phyloP scores from a whole-genome alignment of 2,888 invertebrate genomes.

The Galeopsomyia nigrocyanea region DNA sequence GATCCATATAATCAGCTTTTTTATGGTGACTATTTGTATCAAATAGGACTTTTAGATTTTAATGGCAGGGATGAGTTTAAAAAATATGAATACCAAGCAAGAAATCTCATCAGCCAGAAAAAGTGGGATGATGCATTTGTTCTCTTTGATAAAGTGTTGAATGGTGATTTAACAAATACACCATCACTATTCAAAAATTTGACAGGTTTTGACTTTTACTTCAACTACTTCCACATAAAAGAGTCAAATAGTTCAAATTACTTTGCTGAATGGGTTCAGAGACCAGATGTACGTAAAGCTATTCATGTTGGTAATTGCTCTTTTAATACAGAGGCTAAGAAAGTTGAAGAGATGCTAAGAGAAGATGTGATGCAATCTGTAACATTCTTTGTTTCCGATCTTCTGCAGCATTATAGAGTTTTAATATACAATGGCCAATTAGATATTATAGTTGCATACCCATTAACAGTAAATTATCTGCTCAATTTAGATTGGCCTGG shows the following conservation, averaged over 20 bases:
- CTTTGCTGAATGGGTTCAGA: conserved; percentile 77
- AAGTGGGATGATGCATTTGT: conserved; percentile 80
- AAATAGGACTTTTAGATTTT: conserved; percentile 79
- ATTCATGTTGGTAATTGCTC: conserved; percentile 88
- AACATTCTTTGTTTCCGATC: conserved; percentile 78
- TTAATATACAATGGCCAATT: conserved; percentile 92
- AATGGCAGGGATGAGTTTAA: conserved; percentile 76
- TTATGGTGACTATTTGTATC: conserved; percentile 85
- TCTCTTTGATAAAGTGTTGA: conserved; percentile 79
- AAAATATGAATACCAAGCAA: conserved; percentile 73
- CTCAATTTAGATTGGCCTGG: conserved; percentile 70
- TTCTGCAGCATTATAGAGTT: conserved; percentile 78
- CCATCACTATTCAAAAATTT: conserved; percentile 79
- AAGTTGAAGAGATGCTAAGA: conserved; percentile 80
- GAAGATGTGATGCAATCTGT: conserved; percentile 87
- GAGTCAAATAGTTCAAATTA: conserved; percentile 71
- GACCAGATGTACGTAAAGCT: conserved; percentile 75
- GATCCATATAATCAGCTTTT: conserved; percentile 84
- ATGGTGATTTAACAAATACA: conserved; percentile 75
- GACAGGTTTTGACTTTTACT: conserved; percentile 83
- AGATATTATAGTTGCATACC: conserved; percentile 92
- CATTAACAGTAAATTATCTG: conserved; percentile 85
- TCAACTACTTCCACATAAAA: conserved; percentile 78
- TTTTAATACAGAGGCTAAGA: conserved; percentile 74
- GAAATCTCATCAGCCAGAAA: conserved; percentile 74